phyloP scores from a whole-genome alignment of 2,888 invertebrate genomes.

The Cheilosia soror region DNA sequence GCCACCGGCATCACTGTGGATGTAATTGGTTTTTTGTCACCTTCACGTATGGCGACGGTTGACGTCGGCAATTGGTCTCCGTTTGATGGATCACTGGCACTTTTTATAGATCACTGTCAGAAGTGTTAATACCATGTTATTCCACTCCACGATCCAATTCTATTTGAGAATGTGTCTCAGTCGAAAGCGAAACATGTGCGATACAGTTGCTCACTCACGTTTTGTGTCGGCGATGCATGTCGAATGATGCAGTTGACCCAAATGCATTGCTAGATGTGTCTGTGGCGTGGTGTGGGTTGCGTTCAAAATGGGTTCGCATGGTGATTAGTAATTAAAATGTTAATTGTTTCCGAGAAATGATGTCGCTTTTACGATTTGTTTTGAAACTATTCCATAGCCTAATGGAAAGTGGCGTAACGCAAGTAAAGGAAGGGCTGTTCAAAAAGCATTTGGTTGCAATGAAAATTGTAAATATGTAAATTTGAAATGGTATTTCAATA shows the following conservation, averaged over 20 bases:
- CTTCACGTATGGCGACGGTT: neutral
- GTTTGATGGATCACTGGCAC: slow-evolving; percentile 22
- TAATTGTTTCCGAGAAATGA: slow-evolving; percentile 40
- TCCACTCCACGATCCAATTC: slow-evolving; percentile 25
- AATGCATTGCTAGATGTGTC: slow-evolving; percentile 60
- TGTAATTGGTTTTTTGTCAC: slow-evolving; percentile 27
- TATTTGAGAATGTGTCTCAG: slow-evolving; percentile 41
- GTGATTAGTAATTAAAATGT: slow-evolving; percentile 62
- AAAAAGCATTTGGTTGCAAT: neutral
- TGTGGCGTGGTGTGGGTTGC: slow-evolving; percentile 21
- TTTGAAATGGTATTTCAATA: no score
- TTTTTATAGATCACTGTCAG: slow-evolving; percentile 27
- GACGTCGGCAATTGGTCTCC: slow-evolving; percentile 6
- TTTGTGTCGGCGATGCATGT: slow-evolving; percentile 70
- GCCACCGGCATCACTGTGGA: neutral
- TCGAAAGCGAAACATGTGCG: slow-evolving; percentile 27
- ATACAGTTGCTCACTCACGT: slow-evolving; percentile 59
- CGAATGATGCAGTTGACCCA: slow-evolving; percentile 70
- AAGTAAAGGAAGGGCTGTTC: neutral
- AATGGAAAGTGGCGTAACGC: neutral
- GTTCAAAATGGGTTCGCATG: slow-evolving; percentile 43
- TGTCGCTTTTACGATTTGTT: slow-evolving; percentile 25
- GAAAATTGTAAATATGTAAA: neutral
- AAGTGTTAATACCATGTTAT: slow-evolving; percentile 36
- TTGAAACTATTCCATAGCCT: neutral